phyloP scores from a whole-genome alignment of 2,888 invertebrate genomes.

The Lobophora halterata region DNA sequence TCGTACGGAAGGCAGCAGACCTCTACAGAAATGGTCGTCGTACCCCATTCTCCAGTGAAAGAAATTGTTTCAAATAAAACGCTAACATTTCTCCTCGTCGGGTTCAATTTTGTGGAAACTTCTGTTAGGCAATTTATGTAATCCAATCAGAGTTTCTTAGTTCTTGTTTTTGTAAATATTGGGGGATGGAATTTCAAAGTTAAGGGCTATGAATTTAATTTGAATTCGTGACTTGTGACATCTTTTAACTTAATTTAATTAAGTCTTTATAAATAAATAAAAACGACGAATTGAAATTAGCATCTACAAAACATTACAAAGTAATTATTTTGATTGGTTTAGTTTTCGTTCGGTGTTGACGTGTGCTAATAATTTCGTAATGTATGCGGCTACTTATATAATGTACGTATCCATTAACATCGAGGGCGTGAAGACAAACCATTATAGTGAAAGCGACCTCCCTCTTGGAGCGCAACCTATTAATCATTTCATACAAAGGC shows the following conservation, averaged over 20 bases:
- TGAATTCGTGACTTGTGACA: constrained; percentile 1
- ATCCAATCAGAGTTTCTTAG: constrained; percentile 34
- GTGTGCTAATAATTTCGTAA: constrained; percentile 24
- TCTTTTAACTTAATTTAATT: constrained; percentile 5
- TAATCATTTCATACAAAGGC: constrained; percentile 46
- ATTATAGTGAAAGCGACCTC: constrained; percentile 37
- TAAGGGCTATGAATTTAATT: constrained; percentile 16
- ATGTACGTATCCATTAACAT: constrained; percentile 40
- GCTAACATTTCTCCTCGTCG: constrained; percentile 35
- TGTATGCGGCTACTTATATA: constrained; percentile 38
- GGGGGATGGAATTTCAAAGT: constrained; percentile 13
- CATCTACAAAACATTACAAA: neutral
- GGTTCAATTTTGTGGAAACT: constrained; percentile 35
- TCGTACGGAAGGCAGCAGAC: constrained; percentile 19
- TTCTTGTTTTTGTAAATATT: constrained; percentile 26
- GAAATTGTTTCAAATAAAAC: constrained; percentile 35
- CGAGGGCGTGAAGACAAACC: constrained; percentile 34
- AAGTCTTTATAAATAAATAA: neutral
- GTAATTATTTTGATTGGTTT: neutral
- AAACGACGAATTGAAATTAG: neutral
- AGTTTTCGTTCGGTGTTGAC: constrained; percentile 1
- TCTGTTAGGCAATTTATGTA: constrained; percentile 34
- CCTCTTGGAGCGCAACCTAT: constrained; percentile 35
- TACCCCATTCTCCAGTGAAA: constrained; percentile 26
- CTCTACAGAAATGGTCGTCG: constrained; percentile 22